Base-by-base conservation (phyloP, 2,797 vertebrate species). In the Anolis apletophallus region DNA sequence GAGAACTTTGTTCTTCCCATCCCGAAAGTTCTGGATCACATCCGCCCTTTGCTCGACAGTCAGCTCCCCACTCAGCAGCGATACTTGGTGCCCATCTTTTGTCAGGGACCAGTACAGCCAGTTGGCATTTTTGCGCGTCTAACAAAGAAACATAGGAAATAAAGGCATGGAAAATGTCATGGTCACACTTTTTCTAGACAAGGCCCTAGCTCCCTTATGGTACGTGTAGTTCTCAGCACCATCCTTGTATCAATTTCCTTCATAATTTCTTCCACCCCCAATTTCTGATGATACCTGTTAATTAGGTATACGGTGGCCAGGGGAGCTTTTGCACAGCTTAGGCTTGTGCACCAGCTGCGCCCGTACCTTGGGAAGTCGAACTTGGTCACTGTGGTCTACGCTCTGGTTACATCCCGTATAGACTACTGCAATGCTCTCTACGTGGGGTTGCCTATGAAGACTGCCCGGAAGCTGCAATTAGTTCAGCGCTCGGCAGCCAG, bases 1-100 rank as follows among this genome's bases (percentile, higher is more conserved):
- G 1, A 97, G 96, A 9, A 97, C 97, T 85, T 97, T 97, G 87
- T 96, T 95, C 76, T 96, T 96, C 5, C 96, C 96, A 0, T 96
- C 94, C 0, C 96, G 95, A 69, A 97, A 97, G 68, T 95, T 89
- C 90, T 97, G 96, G 88, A 97, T 96, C 88, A 96, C 80, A 0
- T 85, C 21, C 0, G 97, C 97, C 1, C 97, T 86, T 69, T 97
- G 93, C 13, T 92, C 84, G 19, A 97, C 96, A 0, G 94, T 90
- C 89, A 97, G 95, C 59, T 97, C 96, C 0, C 94, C 96, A 0
- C 95, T 97, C 71, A 97, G 88, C 29, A 96, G 54, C n/a, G 93
- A 93, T 23, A 96, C 97, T 5, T 92, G 91, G 88, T 97, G 97
- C 67, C 97, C 96, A 0, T 97, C 97, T 0, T 16, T 77, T 26